Evolutionary conservation across 2,888 invertebrate genomes (phyloP), one percentile per base, ranked within the genome.

Genomic region (Orthosia gothica): DNA sequence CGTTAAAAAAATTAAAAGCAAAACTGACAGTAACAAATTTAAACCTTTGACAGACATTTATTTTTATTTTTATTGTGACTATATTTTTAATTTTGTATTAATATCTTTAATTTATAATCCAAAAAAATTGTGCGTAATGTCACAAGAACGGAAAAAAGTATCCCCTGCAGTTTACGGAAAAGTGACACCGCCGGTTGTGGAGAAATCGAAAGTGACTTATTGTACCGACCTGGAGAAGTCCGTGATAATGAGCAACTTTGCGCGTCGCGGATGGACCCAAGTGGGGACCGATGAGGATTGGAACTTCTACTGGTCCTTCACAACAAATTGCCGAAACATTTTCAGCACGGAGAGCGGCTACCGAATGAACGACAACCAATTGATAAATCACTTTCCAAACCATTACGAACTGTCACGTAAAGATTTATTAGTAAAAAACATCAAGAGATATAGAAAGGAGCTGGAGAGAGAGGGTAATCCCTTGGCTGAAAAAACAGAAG

Each of bases 171-270:
- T 82, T 74, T 86, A 91, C 65, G 85, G 87, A 18, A 92, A 90
- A 88, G 40, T 82, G 58, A 79, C 77, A 20, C 84, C 89, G 4
- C 84, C 88, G 32, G 77, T 80, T 18, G 84, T 83, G 61, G 92
- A 93, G 68, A 93, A 92, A 81, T 86, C 89, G 45, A 91, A 83
- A 87, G 92, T 94, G 70, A 93, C 92, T 16, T 95, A 93, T 86
- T 98, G 98, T 89, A 98, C 98, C 20, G 99, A 99, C 93, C 97
- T 99, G 90, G 99, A 99, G 90, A 99, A 99, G 93, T 99, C 99
- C 32, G 99, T 99, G 15, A 97, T 99, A 74, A 97, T 99, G 68
- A 98, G 98, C 87, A 99, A 99, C 94, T 99, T 99, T 91, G 99
- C 99, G 87, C 98, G 98, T 89, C 97, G 99, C 69, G 99, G 99